Percentiles rank a stretch among this genome's conserved stretches.
These are phyloP conservation scores for Pammene fasciana DNA, from an alignment of 2,888 invertebrate genomes.

Conservation along the genomic window DNA sequence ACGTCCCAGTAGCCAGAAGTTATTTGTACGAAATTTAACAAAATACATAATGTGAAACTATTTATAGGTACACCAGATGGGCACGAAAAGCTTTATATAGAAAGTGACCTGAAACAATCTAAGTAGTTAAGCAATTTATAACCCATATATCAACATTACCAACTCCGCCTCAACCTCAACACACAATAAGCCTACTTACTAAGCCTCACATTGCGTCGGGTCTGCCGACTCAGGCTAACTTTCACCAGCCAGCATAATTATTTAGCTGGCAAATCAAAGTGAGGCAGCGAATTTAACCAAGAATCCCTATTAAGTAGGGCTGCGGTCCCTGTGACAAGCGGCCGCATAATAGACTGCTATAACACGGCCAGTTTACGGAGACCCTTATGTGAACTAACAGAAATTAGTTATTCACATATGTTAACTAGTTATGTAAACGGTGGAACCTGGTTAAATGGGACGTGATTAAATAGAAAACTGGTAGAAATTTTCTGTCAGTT, in stretches of 20 bases:
- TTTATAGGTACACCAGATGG: too few relatives aligned
- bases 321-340: conserved; percentile 56
- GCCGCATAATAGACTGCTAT: conserved; percentile 56
- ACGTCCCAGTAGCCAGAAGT: too few relatives aligned
- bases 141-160: neutral
- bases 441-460: neutral
- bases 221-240: conserved; percentile 29
- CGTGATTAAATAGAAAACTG: neutral
- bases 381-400: conserved; percentile 43
- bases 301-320: conserved; percentile 55
- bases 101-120: neutral
- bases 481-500: neutral
- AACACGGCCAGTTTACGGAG: conserved; percentile 51
- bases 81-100: too few relatives aligned
- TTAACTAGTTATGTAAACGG: neutral
- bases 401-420: conserved; percentile 4
- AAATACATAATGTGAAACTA: too few relatives aligned
- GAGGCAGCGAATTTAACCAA: conserved; percentile 51
- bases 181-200: conserved; percentile 30
- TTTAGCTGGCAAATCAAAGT: conserved; percentile 56
- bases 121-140: neutral
- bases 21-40: too few relatives aligned
- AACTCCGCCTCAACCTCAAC: conserved; percentile 13
- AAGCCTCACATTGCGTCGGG: conserved; percentile 35
- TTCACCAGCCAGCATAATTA: conserved; percentile 45